Base-by-base conservation (phyloP, 2,113 vertebrate species). In the Gasterosteus aculeatus region DNA sequence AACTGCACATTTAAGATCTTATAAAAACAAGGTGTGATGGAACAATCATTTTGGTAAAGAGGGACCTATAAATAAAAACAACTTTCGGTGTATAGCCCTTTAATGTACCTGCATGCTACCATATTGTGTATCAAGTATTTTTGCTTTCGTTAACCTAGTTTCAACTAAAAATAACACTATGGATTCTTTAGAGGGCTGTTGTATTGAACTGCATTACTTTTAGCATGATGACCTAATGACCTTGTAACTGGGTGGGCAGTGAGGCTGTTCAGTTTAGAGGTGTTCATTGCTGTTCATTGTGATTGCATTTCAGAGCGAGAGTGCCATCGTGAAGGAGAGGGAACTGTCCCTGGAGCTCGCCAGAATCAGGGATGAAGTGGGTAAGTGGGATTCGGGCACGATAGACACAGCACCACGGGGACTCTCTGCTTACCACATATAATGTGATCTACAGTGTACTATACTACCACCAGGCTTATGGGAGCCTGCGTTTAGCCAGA, bases 281-380 rank as follows among this genome's bases (percentile, higher is more conserved):
- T 44, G 29, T 42, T 67, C 47, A 80, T 35, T 67, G 26, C 35
- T 66, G 1, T 58, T 26, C 22, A 26, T 0, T 84, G 59, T 83
- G 39, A 85, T 67, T 88, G 90, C 84, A 80, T 93, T 94, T 84
- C 93, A 99, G 98, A 97, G 87, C 72, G 96, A 98, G 94, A 95
- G 93, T 78, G 95, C 95, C 87, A 88, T 95, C 86, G 94, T 94
- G 90, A 98, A 96, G 92, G 96, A 97, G 92, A 95, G 95, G 93
- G 96, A 97, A 80, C 92, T 99, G 89, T 95, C 94, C 85, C 83
- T 94, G 70, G 96, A 98, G 91, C 96, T 99, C 90, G 90, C 94
- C 87, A 96, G 93, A 89, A 95, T 98, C 95, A 97, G 95, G 93
- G 96, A 98, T 96, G 97, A 99, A 98, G 95, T 97, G 90, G 98